Conservation (phyloP, 2,888 invertebrate genomes). For the Trachelus iudaicus region DNA sequence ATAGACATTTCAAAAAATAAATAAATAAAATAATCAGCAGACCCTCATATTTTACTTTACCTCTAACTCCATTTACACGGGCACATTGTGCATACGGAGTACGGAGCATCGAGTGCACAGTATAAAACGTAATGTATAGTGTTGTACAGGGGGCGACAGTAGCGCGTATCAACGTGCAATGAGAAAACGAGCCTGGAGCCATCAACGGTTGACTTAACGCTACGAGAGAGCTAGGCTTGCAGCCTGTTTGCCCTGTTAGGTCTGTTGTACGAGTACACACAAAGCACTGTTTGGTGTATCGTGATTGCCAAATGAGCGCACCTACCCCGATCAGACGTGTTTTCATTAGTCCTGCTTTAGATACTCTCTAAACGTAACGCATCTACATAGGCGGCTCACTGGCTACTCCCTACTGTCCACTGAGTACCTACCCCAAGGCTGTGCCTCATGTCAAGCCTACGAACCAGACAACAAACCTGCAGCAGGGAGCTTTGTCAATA, state of each 20-base stretch:
- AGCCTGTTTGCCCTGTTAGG: conserved; percentile 47
- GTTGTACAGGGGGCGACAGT: not conserved
- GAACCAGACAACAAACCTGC: not conserved
- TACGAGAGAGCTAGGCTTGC: conserved; percentile 24
- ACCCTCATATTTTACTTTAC: not conserved
- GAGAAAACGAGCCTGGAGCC: conserved; percentile 30
- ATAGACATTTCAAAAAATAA: not conserved
- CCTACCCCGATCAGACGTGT: conserved; percentile 39
- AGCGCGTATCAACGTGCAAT: not conserved
- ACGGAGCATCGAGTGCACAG: not conserved
- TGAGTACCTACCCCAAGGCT: not conserved
- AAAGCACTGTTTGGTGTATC: conserved; percentile 20
- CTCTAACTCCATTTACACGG: not conserved
- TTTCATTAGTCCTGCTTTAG: conserved; percentile 38
- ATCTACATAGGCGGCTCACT: not conserved
- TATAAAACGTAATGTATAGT: not conserved
- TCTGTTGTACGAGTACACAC: conserved; percentile 46
- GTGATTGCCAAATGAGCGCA: conserved; percentile 42
- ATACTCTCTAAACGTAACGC: not conserved
- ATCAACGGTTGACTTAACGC: conserved; percentile 43
- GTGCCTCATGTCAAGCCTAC: not conserved
- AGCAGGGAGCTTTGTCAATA: not conserved
- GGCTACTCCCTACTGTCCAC: not conserved
- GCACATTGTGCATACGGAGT: not conserved
- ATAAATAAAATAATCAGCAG: not conserved